Evolutionary conservation across 2,113 vertebrate genomes (phyloP), one percentile per base, ranked within the genome.

Genomic region (Brachyhypopomus occidentalis): DNA sequence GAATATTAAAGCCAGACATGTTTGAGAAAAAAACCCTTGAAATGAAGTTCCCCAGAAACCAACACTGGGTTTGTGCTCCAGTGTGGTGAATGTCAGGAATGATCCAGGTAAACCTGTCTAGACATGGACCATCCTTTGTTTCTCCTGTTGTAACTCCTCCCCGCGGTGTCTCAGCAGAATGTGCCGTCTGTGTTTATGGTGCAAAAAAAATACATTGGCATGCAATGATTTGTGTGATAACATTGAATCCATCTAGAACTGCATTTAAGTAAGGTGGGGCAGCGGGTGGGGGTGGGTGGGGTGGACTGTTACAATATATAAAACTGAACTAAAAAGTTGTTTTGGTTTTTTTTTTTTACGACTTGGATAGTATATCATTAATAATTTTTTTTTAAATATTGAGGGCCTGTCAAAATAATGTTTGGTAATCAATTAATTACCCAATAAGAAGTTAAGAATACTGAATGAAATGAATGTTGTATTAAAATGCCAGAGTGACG

Each of bases 101-200:
- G 62, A 45, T 58, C 25, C 19, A 27, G 45, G 30, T 14, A 56
- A 80, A 82, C 84, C 2, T 72, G 84, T 45, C 80, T 72, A 56
- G 72, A 83, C 80, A 72, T 7, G 80, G 74, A 45, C 23, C 66
- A 72, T 58, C 70, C 58, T 79, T 75, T 30, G 30, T 30, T 76
- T 74, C 36, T 19, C 38, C 36, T 7, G 36, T 63, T 34, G 63
- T 34, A 64, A 36, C 22, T 59, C 45, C 20, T 55, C 16, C 34
- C 48, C 12, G 63, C 23, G 62, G 80, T 73, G 81, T 83, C 70
- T 59, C 8, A 30, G 22, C 81, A 85, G 64, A 74, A 23, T 58
- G 78, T 72, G 25, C 2, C 14, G 12, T 78, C 17, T 58, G 55
- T 55, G 11, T 34, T 59, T 62, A 36, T 36, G 48, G 4, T 2